Evolutionary conservation across 2,888 invertebrate species (phyloP).

Genomic region (Morpho helenor): DNA sequence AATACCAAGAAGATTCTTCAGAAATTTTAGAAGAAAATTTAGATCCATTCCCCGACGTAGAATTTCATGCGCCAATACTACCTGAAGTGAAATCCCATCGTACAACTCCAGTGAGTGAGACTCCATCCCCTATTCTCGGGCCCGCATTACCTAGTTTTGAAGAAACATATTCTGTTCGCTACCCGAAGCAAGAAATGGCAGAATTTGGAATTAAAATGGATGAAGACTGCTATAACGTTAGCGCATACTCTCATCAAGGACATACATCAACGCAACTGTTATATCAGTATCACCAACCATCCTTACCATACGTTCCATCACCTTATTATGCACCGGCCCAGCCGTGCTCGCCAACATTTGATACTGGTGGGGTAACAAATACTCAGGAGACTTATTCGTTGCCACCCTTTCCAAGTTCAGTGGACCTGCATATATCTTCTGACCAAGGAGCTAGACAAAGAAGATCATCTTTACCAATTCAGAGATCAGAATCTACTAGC

Average conservation of each 20-base stretch:
- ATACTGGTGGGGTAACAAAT: slow-evolving; percentile 68
- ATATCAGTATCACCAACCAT: slow-evolving; percentile 80
- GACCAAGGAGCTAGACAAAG: slow-evolving; percentile 83
- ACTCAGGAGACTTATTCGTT: slow-evolving; percentile 84
- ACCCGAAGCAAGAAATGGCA: slow-evolving; percentile 81
- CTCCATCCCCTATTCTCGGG: slow-evolving; percentile 69
- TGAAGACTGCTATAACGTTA: slow-evolving; percentile 88
- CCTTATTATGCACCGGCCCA: slow-evolving; percentile 81
- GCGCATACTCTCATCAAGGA: slow-evolving; percentile 78
- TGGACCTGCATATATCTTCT: slow-evolving; percentile 84
- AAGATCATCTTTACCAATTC: slow-evolving; percentile 87
- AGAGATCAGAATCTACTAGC: slow-evolving; percentile 89
- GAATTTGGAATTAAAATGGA: slow-evolving; percentile 90
- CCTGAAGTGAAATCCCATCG: slow-evolving; percentile 66
- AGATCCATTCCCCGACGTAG: slow-evolving; percentile 87
- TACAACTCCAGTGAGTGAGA: slow-evolving; percentile 63
- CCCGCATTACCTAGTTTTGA: slow-evolving; percentile 91
- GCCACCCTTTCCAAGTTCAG: slow-evolving; percentile 84
- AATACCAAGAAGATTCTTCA: slow-evolving; percentile 85
- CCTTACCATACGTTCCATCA: slow-evolving; percentile 76
- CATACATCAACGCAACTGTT: slow-evolving; percentile 76
- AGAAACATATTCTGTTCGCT: slow-evolving; percentile 91
- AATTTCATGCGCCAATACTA: slow-evolving; percentile 69
- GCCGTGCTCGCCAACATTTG: slow-evolving; percentile 76
- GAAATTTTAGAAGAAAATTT: slow-evolving; percentile 85